Conservation (phyloP, 2,888 invertebrate species). For the Cyclophora punctaria region DNA sequence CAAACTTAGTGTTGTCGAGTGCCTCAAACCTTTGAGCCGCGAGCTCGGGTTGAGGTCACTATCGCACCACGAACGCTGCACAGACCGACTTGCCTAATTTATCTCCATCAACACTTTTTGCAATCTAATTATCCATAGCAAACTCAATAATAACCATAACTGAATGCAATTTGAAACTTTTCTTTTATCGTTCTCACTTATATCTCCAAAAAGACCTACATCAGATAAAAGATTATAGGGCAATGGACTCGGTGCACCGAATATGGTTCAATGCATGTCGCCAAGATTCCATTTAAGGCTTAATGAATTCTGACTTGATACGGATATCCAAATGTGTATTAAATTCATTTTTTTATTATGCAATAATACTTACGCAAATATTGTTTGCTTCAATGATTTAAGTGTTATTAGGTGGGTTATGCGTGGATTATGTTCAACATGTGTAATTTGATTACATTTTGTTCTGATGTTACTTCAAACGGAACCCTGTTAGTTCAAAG, state of each 20-base stretch:
- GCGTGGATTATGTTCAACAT: conserved; percentile 9
- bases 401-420: conserved; percentile 10
- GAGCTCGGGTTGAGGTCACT: conserved; percentile 24
- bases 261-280: conserved; percentile 35
- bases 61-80: conserved; percentile 18
- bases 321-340: conserved; percentile 25
- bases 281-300: conserved; percentile 30
- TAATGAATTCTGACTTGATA: conserved; percentile 35
- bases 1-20: conserved; percentile 33
- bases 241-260: conserved; percentile 36
- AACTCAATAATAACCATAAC: not conserved
- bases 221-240: conserved; percentile 38
- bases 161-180: conserved; percentile 2
- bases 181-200: not conserved
- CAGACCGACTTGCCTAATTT: conserved; percentile 9
- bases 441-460: not conserved
- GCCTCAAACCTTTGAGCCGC: conserved; percentile 24
- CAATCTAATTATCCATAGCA: conserved; percentile 1
- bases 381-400: conserved; percentile 20
- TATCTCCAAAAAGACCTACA: conserved; percentile 12
- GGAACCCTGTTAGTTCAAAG: too few species aligned
- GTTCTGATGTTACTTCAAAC: not conserved
- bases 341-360: conserved; percentile 16
- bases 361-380: conserved; percentile 26
- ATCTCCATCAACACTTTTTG: conserved; percentile 10